Evolutionary conservation across 2,888 invertebrate species (phyloP), one percentile per base, ranked within the genome.

Genomic region (Autographa gamma): DNA sequence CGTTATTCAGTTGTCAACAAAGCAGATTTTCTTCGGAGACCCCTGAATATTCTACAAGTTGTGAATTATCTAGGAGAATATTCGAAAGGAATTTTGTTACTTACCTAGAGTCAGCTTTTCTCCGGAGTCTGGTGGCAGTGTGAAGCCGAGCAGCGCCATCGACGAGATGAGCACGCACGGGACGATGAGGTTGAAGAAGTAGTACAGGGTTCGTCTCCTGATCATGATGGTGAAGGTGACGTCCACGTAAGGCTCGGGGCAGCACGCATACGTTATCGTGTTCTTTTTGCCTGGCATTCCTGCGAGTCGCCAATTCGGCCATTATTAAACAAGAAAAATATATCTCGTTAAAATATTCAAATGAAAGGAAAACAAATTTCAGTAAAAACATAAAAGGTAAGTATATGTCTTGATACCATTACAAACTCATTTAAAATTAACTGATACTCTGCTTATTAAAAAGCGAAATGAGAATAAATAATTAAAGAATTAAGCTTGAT

Each of bases 131-230:
- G 99, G 99, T 82, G 99, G 99, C 91, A 99, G 96, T 82, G 99
- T 99, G 96, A 99, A 99, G 84, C 99, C 99, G 89, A 99, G 97
- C 85, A 99, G 97, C 85, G 99, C 99, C 98, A 99, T 99, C 85
- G 99, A 99, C 80, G 99, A 99, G 93, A 99, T 99, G 90, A 99
- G 97, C 90, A 99, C 98, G 94, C 99, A 99, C 85, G 99, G 99
- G 90, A 99, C 99, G 95, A 99, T 99, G 95, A 99, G 97, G 96
- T 99, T 99, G 97, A 99, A 99, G 96, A 99, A 99, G 96, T 99
- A 99, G 97, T 99, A 99, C 88, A 99, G 96, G 63, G 99, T 99
- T 89, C 99, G 97, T 91, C 99, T 97, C 85, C 99, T 97, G 89
- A 99, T 99, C 96, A 98, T 98, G 93, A 99, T 98, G 84, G 98